Base-by-base conservation (phyloP, 2,888 invertebrate species). In the Lasioglossum pauxillum region DNA sequence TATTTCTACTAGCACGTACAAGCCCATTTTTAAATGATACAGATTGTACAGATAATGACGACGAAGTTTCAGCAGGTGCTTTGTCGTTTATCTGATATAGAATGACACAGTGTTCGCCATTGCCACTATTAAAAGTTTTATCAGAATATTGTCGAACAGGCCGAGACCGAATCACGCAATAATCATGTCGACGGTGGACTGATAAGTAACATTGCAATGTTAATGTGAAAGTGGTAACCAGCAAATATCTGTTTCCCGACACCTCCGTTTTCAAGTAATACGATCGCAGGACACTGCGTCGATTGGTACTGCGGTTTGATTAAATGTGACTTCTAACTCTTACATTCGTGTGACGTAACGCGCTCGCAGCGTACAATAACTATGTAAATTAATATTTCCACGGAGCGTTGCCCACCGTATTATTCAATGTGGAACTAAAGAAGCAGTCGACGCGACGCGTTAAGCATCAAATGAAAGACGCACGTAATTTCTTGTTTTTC, bases 181-280 rank as follows among this genome's bases (percentile, higher is more conserved):
- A 69, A 69, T 69, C 23, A 4, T 69, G 35, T 35, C 35, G 35
- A 23, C 19, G 35, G 10, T 10, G 23, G 10, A 38, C 67, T 10
- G 38, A 69, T 69, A 12, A 38, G 69, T 31, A 49, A 53, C 14
- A 41, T 41, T n/a, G 41, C 72, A 75, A 35, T 53, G 75, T 53
- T 75, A 75, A 69, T 71, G 71, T 71, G 71, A 71, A 71, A 71
- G 71, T 71, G 71, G 38, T 71, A 71, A 71, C 71, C 71, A 41
- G n/a, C n/a, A n/a, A 41, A n/a, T 71, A 71, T 71, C 71, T 41
- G 41, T 71, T 41, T 71, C 41, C n/a, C 38, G 41, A 41, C 71
- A 71, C 41, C 38, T n/a, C 12, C 71, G n/a, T 71, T 71, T 71
- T 71, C 41, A 71, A 71, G 71, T 71, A 71, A 71, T 14, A 71